phyloP scores from a whole-genome alignment of 2,888 invertebrate species.

The Amorpha juglandis region DNA sequence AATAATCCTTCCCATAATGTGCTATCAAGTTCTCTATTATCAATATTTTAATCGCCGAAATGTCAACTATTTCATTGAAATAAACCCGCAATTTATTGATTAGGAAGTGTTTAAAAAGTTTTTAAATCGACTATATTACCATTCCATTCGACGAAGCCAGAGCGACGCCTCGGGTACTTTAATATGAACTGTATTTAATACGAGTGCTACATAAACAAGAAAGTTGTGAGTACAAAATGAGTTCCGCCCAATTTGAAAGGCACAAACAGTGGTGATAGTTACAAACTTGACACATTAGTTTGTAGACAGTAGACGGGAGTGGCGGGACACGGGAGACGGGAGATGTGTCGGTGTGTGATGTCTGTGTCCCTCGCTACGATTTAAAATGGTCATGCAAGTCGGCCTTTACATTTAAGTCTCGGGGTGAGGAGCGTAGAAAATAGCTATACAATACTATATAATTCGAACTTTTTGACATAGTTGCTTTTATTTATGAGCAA shows the following conservation, averaged over 20 bases:
- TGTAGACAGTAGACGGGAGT: background rate
- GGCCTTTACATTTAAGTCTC: too few relatives aligned
- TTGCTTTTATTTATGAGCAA: too few relatives aligned
- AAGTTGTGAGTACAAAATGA: conserved; percentile 1
- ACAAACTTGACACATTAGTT: background rate
- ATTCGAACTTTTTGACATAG: too few relatives aligned
- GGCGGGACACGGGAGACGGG: background rate
- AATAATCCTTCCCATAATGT: too few relatives aligned
- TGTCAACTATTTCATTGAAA: background rate
- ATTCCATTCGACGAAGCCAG: background rate
- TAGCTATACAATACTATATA: too few relatives aligned
- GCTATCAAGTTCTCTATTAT: too few relatives aligned
- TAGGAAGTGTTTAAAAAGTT: background rate
- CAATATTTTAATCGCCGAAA: too few relatives aligned
- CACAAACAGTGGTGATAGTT: background rate
- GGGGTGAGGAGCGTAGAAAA: too few relatives aligned
- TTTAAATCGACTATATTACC: background rate
- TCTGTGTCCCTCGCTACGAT: background rate
- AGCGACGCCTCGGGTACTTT: background rate
- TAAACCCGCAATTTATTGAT: conserved; percentile 4
- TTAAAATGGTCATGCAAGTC: background rate
- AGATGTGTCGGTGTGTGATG: background rate
- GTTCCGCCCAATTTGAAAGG: background rate
- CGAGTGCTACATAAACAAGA: background rate
- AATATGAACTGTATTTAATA: background rate